Percentiles rank a stretch among this genome's conserved stretches.
phyloP scores from a whole-genome alignment of 2,888 invertebrate species.

The Harpagoxenus sublaevis region DNA sequence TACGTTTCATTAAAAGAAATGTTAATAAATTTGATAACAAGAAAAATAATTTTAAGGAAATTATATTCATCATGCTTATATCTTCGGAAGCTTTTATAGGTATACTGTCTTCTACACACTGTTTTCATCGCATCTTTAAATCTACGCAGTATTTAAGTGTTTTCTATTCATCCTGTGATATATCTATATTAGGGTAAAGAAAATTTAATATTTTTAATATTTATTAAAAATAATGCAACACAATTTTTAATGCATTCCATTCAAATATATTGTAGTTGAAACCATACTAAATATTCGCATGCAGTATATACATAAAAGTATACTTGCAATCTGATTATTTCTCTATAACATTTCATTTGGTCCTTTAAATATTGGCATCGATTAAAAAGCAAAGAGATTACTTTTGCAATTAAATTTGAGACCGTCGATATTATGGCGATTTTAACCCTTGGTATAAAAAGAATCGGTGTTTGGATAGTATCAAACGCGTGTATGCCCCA shows the following conservation, averaged over 20 bases:
- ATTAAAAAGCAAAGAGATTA: neutral
- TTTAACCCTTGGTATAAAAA: conserved; percentile 19
- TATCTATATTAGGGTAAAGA: neutral
- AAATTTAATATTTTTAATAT: conserved; percentile 16
- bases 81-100: neutral
- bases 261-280: neutral
- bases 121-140: neutral
- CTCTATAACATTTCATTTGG: neutral
- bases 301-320: neutral
- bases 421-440: neutral
- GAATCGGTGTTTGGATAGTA: conserved; percentile 15
- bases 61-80: neutral
- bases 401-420: conserved; percentile 3
- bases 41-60: neutral
- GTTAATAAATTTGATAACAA: neutral
- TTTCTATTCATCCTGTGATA: neutral
- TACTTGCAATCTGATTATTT: neutral
- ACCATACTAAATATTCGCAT: neutral
- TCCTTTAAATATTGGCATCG: neutral
- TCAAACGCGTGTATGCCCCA: neutral
- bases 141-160: neutral
- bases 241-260: too few species aligned
- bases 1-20: neutral
- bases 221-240: conserved; percentile 8
- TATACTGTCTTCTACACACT: neutral